Evolutionary conservation across 2,888 invertebrate genomes (phyloP).

Genomic region (Electrophaes corylata): DNA sequence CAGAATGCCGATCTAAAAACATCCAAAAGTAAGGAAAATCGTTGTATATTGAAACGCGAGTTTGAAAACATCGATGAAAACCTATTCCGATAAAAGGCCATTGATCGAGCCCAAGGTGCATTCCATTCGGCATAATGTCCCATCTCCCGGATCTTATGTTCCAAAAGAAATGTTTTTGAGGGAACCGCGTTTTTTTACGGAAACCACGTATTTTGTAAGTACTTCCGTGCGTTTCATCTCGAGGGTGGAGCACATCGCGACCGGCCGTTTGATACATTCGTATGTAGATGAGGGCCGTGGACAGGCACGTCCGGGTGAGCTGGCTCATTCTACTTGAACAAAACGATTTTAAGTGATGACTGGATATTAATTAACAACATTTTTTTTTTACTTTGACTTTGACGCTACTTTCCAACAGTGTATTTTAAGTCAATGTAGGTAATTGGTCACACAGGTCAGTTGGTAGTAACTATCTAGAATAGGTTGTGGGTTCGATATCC

Average conservation of each 20-base stretch:
- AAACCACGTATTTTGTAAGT: constrained; percentile 16
- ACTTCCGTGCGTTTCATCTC: constrained; percentile 33
- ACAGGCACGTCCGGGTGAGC: not conserved
- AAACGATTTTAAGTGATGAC: too few relatives aligned
- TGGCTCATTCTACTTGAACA: not conserved
- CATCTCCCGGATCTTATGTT: constrained; percentile 22
- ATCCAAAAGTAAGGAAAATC: constrained; percentile 1
- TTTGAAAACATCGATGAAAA: constrained; percentile 10
- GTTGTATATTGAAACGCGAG: constrained; percentile 9
- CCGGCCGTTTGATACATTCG: constrained; percentile 32
- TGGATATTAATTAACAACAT: too few relatives aligned
- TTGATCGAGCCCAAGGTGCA: constrained; percentile 21
- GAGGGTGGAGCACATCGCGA: constrained; percentile 14
- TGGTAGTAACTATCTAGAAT: too few relatives aligned
- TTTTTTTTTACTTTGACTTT: too few relatives aligned
- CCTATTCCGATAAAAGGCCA: constrained; percentile 20
- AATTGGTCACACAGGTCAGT: too few relatives aligned
- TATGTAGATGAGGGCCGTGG: constrained; percentile 32
- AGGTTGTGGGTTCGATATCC: too few relatives aligned
- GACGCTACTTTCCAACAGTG: too few relatives aligned
- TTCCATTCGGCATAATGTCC: constrained; percentile 17
- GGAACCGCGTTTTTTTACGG: constrained; percentile 11
- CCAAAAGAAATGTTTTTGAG: constrained; percentile 4
- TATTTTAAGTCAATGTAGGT: too few relatives aligned
- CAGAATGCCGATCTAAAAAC: not conserved